phyloP scores from a whole-genome alignment of 2,113 vertebrate species.

The Tetrax tetrax region DNA sequence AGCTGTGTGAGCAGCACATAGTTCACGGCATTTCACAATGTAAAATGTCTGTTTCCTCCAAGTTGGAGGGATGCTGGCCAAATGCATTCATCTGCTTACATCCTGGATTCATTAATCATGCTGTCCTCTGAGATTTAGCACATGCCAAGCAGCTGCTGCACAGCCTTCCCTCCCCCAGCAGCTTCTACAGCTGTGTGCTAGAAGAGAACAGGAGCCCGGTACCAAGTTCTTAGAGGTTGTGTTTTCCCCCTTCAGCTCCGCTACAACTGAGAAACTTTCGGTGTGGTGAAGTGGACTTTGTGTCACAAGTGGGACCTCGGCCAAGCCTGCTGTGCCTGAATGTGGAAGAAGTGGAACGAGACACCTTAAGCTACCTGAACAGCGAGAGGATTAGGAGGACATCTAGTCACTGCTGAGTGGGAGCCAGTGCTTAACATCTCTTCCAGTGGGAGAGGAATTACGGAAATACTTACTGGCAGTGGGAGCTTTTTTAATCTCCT shows the following conservation, averaged over 20 bases:
- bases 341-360: slow-evolving; percentile 41
- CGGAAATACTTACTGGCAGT: neutral
- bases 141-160: neutral
- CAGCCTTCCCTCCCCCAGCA: neutral
- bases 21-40: neutral
- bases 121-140: neutral
- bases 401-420: neutral
- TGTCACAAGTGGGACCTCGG: slow-evolving; percentile 25
- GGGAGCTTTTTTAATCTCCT: neutral
- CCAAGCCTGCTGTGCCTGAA: slow-evolving; percentile 39
- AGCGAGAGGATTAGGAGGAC: neutral
- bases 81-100: neutral
- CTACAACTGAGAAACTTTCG: slow-evolving; percentile 60
- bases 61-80: neutral
- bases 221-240: neutral
- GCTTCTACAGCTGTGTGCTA: neutral
- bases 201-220: neutral
- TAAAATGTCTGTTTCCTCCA: neutral
- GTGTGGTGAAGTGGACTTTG: slow-evolving; percentile 45
- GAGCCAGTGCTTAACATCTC: neutral
- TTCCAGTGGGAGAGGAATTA: neutral
- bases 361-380: neutral
- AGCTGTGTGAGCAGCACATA: neutral
- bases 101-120: neutral
- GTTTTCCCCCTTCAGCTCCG: slow-evolving; percentile 1